These are phyloP conservation scores for Apostichopus californicus DNA, from an alignment of 35 echinoderm and acorn worm species.

Conservation along the genomic window DNA sequence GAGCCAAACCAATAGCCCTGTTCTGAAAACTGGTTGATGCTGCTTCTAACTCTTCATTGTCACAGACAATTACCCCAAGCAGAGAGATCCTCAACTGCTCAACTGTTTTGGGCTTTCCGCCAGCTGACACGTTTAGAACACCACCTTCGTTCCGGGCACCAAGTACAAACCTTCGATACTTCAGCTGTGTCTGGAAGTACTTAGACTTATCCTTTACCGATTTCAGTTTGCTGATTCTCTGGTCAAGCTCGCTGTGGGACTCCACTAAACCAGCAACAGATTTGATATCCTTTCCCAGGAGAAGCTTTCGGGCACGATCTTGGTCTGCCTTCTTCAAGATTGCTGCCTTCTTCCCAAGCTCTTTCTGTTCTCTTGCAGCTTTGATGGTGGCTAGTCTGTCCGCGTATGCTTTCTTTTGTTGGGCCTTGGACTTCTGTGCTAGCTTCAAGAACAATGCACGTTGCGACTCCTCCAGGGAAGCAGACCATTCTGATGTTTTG, in stretches of 20 bases:
- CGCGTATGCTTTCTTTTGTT: neutral
- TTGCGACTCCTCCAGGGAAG: neutral
- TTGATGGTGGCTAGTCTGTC: constrained; percentile 17
- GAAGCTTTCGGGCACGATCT: constrained; percentile 7
- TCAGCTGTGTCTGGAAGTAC: neutral
- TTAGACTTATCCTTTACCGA: neutral
- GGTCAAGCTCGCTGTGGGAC: neutral
- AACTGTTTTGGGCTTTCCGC: constrained; percentile 16
- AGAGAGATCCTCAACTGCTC: neutral
- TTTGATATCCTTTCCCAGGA: constrained; percentile 37
- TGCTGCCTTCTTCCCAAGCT: neutral
- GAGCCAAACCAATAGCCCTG: neutral
- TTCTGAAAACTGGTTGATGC: neutral
- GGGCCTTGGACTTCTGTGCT: neutral
- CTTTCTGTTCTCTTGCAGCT: neutral
- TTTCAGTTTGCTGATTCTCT: neutral
- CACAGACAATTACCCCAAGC: neutral
- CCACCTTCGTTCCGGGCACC: constrained; percentile 41
- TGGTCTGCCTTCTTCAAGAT: neutral
- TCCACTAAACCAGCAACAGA: constrained; percentile 30
- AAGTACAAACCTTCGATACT: constrained; percentile 39
- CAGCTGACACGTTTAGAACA: constrained; percentile 44
- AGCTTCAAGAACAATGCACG: neutral
- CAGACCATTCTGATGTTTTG: constrained; percentile 56
- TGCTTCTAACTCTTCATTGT: neutral